phyloP scores from a whole-genome alignment of 2,797 vertebrate species.

The Pantherophis alleghaniensis region DNA sequence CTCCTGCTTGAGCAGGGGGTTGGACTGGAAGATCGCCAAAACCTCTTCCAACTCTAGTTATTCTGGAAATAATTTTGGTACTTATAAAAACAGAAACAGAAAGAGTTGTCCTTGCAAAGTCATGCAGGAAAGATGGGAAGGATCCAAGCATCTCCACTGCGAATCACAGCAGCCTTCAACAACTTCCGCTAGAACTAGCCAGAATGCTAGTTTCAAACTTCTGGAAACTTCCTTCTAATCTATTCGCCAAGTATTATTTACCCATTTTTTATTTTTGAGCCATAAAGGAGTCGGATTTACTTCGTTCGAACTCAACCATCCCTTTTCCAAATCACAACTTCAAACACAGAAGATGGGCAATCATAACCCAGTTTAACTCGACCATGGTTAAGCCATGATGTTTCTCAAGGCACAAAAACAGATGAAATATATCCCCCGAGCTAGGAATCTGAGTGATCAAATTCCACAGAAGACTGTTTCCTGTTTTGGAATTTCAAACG shows the following conservation, averaged over 20 bases:
- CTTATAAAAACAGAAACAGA: background rate
- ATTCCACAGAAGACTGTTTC: background rate
- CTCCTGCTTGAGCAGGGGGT: too few relatives aligned
- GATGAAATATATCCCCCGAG: background rate
- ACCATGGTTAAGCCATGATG: background rate
- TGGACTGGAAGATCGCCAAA: too few relatives aligned
- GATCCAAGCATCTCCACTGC: background rate
- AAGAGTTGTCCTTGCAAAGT: conserved; percentile 8
- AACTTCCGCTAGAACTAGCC: background rate
- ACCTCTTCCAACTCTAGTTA: too few relatives aligned
- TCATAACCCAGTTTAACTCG: background rate
- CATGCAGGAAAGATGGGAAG: background rate
- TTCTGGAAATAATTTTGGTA: background rate
- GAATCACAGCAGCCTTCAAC: background rate
- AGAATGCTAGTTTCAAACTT: background rate
- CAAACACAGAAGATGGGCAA: background rate
- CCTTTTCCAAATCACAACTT: background rate
- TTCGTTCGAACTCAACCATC: background rate
- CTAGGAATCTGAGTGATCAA: background rate
- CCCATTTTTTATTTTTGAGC: background rate
- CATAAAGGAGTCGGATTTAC: background rate
- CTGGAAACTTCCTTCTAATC: background rate
- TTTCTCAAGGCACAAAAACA: background rate
- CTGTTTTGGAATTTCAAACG: background rate
- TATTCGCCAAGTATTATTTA: background rate